These are phyloP conservation scores for Sphaeridia pumilis DNA, from an alignment of 2,888 invertebrate genomes.

Conservation along the genomic window DNA sequence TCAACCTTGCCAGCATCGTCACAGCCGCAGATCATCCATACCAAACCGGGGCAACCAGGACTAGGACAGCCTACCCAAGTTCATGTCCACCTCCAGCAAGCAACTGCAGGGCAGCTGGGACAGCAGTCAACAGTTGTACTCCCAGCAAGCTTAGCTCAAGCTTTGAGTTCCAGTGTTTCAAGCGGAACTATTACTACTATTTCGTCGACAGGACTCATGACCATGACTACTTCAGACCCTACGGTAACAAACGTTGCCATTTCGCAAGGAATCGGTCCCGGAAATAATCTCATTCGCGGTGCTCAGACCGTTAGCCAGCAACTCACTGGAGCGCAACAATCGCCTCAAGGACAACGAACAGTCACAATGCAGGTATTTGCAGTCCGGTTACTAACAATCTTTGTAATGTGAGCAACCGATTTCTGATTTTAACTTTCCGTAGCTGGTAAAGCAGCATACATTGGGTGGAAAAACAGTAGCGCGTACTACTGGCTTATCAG, in stretches of 20 bases:
- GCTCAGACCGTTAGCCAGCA: constrained; percentile 2
- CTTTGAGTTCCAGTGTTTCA: constrained; percentile 5
- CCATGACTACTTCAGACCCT: neutral
- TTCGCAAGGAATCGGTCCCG: constrained; percentile 11
- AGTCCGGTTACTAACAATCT: neutral
- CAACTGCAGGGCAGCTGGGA: neutral
- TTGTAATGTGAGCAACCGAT: constrained; percentile 3
- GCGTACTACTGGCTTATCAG: constrained; percentile 29
- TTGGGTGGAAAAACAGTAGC: constrained; percentile 33
- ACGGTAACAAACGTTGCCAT: neutral
- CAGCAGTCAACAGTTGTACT: constrained; percentile 9
- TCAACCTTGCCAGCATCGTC: neutral
- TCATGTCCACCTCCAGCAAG: constrained; percentile 5
- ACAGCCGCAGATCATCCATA: neutral
- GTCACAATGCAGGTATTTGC: constrained; percentile 13
- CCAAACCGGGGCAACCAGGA: neutral
- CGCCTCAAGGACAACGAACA: constrained; percentile 8
- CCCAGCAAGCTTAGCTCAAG: constrained; percentile 9
- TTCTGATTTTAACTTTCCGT: constrained; percentile 3
- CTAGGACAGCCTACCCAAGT: constrained; percentile 7
- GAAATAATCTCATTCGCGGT: constrained; percentile 4
- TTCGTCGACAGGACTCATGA: neutral
- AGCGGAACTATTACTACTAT: neutral
- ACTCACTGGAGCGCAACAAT: neutral
- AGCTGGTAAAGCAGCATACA: constrained; percentile 34